These are phyloP conservation scores for Leptinotarsa peninsularis DNA, from an alignment of 2,888 invertebrate species.

Conservation along the genomic window DNA sequence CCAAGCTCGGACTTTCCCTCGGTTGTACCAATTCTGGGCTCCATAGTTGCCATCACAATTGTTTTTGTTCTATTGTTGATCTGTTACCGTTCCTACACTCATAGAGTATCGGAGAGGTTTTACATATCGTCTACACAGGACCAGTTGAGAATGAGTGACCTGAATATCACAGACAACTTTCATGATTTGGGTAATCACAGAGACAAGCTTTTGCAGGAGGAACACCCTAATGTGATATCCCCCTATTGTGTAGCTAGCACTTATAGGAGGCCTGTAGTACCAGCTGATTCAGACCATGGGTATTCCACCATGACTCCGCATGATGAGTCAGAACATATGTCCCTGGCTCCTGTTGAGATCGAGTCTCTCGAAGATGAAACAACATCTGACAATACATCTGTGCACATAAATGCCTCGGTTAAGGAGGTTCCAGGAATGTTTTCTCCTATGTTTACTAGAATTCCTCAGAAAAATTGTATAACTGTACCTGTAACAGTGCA, in stretches of 20 bases:
- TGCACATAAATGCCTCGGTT: slow-evolving; percentile 68
- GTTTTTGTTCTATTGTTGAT: slow-evolving; percentile 86
- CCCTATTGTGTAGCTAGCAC: slow-evolving; percentile 89
- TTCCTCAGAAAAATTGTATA: slow-evolving; percentile 70
- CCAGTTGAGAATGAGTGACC: slow-evolving; percentile 78
- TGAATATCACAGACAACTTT: slow-evolving; percentile 78
- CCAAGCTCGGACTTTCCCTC: slow-evolving; percentile 74
- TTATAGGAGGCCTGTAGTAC: slow-evolving; percentile 80
- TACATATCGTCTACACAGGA: slow-evolving; percentile 69
- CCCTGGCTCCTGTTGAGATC: slow-evolving; percentile 78
- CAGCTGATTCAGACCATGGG: slow-evolving; percentile 91
- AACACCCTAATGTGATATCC: slow-evolving; percentile 78
- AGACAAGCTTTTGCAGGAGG: slow-evolving; percentile 75
- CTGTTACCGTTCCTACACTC: slow-evolving; percentile 81
- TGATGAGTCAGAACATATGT: slow-evolving; percentile 87
- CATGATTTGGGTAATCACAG: slow-evolving; percentile 74
- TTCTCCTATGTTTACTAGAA: slow-evolving; percentile 56
- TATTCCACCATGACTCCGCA: slow-evolving; percentile 95
- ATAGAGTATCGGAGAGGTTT: slow-evolving; percentile 66
- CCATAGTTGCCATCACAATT: slow-evolving; percentile 83
- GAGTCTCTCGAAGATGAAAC: slow-evolving; percentile 70
- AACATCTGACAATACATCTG: slow-evolving; percentile 72
- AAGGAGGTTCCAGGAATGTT: slow-evolving; percentile 56
- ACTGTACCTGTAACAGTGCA: slow-evolving; percentile 92
- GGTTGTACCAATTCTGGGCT: slow-evolving; percentile 88